Conservation (phyloP, 2,888 invertebrate genomes). For the Hirtodrosophila duncani region DNA sequence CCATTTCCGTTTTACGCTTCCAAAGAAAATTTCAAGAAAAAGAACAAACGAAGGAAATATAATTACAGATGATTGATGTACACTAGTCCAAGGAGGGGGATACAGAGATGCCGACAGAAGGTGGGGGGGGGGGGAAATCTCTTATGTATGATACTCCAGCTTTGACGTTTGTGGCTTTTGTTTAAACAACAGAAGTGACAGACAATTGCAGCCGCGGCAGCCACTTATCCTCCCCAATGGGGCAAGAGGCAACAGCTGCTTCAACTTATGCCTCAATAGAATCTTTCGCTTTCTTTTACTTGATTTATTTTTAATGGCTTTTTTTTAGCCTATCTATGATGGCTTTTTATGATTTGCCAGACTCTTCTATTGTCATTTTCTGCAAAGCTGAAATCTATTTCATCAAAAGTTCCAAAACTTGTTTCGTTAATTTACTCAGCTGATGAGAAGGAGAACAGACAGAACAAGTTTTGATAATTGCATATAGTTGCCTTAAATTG, state of each 20-base stretch:
- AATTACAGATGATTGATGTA: conserved; percentile 65
- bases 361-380: no score
- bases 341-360: conserved; percentile 40
- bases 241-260: conserved; percentile 30
- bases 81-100: no score
- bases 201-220: neutral
- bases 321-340: conserved; percentile 42
- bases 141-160: conserved; percentile 17
- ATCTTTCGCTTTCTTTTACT: conserved; percentile 18
- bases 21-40: conserved; percentile 8
- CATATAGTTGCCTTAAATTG: no score
- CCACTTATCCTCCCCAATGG: conserved; percentile 11
- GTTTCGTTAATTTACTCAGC: no score
- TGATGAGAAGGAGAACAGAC: no score
- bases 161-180: conserved; percentile 53
- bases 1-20: conserved; percentile 53
- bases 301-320: conserved; percentile 59
- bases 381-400: no score
- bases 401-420: no score
- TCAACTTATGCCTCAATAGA: conserved; percentile 29
- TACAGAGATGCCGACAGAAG: conserved; percentile 10
- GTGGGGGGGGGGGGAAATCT: neutral
- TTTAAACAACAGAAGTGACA: conserved; percentile 38
- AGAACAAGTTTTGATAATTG: no score
- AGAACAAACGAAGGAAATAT: conserved; percentile 21